Evolutionary conservation across 2,113 vertebrate genomes (phyloP).

Genomic region (Poeciliopsis occidentalis): DNA sequence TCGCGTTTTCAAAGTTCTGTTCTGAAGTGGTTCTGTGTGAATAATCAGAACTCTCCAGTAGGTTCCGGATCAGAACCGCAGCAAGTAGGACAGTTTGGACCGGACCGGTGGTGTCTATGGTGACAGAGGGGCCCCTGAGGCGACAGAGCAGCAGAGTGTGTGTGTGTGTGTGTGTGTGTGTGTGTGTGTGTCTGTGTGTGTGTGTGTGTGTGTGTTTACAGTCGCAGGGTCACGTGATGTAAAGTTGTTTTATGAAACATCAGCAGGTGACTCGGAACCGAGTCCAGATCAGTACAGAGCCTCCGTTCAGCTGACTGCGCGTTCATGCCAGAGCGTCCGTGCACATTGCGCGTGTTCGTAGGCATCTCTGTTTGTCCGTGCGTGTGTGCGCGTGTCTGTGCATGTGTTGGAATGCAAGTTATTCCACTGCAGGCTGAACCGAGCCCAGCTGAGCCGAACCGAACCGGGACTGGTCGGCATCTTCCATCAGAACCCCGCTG

Average conservation of each 20-base stretch:
- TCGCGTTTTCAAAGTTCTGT: background rate
- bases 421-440: constrained; percentile 35
- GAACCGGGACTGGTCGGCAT: constrained; percentile 23
- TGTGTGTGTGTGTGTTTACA: too few relatives aligned
- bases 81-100: background rate
- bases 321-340: background rate
- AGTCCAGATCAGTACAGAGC: background rate
- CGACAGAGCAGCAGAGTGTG: too few relatives aligned
- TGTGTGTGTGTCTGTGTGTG: too few relatives aligned
- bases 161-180: too few relatives aligned
- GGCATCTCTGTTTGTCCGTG: background rate
- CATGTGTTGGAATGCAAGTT: constrained; percentile 55
- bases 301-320: background rate
- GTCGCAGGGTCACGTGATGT: background rate
- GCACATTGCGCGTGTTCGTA: background rate
- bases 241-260: constrained; percentile 2
- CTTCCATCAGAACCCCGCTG: background rate
- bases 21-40: too few relatives aligned
- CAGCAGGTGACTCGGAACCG: background rate
- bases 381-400: background rate
- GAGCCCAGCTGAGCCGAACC: constrained; percentile 12
- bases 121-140: too few relatives aligned
- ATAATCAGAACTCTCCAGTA: too few relatives aligned
- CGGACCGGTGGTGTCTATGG: background rate
- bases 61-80: background rate